Conservation (phyloP, 2,113 vertebrate genomes). For the Oncorhynchus keta region DNA sequence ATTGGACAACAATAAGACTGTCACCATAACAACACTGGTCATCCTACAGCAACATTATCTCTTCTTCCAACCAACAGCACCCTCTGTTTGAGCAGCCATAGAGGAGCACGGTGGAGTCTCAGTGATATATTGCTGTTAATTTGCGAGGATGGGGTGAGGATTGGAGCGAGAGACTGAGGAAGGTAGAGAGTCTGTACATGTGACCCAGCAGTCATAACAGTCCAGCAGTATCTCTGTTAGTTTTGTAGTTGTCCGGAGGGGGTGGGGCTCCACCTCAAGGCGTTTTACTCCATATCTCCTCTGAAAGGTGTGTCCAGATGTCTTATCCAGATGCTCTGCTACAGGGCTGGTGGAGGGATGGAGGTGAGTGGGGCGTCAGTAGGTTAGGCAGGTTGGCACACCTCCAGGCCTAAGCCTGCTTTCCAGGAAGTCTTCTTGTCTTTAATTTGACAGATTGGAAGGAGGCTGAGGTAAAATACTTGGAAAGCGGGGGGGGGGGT, state of each 20-base stretch:
- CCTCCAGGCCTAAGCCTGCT: conserved; percentile 3
- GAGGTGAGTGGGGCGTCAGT: conserved; percentile 43
- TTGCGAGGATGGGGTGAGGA: conserved; percentile 45
- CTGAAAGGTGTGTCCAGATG: background rate
- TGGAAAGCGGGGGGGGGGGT: conserved; percentile 39
- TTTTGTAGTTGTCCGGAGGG: conserved; percentile 14
- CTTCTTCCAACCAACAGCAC: conserved; percentile 39
- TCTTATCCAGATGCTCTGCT: background rate
- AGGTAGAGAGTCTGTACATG: no score
- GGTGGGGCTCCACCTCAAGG: background rate
- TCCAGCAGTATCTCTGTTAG: conserved; percentile 6
- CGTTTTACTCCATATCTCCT: background rate
- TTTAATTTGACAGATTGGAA: conserved; percentile 37
- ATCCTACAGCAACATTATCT: conserved; percentile 34
- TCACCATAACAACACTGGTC: conserved; percentile 34
- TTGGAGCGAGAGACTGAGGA: conserved; percentile 11
- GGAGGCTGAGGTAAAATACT: conserved; percentile 51
- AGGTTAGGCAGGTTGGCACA: conserved; percentile 8
- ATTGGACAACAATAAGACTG: conserved; percentile 52
- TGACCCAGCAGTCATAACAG: conserved; percentile 10
- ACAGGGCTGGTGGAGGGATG: background rate
- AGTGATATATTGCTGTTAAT: conserved; percentile 68
- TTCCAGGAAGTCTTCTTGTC: conserved; percentile 44
- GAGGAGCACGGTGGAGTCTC: conserved; percentile 42
- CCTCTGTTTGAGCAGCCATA: conserved; percentile 18